Conservation (phyloP, 2,888 invertebrate species). For the Apeira syringaria region DNA sequence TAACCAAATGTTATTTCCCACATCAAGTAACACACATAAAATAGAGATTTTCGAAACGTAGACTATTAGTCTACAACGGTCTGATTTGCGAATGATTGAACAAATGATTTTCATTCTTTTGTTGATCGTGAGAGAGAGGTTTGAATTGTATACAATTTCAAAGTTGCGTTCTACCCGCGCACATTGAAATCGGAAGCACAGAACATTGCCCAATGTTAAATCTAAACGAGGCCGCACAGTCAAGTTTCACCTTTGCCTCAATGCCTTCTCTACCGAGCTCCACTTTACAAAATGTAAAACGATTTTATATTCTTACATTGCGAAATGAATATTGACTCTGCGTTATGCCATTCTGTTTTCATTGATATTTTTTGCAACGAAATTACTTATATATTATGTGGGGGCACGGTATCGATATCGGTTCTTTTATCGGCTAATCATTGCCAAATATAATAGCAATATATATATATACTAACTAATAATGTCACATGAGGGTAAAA, state of each 20-base stretch:
- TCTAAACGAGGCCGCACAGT: conserved; percentile 61
- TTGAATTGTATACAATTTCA: conserved; percentile 7
- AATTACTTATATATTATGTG: too few species aligned
- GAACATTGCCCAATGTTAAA: conserved; percentile 60
- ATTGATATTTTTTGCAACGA: too few species aligned
- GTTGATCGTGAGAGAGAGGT: conserved; percentile 13
- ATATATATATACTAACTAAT: too few species aligned
- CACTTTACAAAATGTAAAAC: conserved; percentile 37
- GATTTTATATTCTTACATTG: conserved; percentile 42
- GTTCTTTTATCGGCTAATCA: too few species aligned
- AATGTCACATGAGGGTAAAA: too few species aligned
- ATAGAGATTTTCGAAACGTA: conserved; percentile 3
- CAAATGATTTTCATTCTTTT: conserved; percentile 4
- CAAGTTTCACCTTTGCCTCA: conserved; percentile 69
- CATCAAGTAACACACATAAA: neutral
- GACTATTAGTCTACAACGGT: neutral
- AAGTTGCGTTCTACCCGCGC: conserved; percentile 23
- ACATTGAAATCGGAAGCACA: conserved; percentile 68
- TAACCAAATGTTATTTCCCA: conserved; percentile 16
- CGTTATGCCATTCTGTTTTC: too few species aligned
- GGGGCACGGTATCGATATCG: too few species aligned
- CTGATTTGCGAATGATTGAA: neutral
- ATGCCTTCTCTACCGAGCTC: conserved; percentile 38
- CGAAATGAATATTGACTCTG: conserved; percentile 30
- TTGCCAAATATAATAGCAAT: too few species aligned